Percentiles rank a stretch among this genome's conserved stretches.
Conservation (phyloP, 2,797 vertebrate species). For the Sternotherus odoratus region DNA sequence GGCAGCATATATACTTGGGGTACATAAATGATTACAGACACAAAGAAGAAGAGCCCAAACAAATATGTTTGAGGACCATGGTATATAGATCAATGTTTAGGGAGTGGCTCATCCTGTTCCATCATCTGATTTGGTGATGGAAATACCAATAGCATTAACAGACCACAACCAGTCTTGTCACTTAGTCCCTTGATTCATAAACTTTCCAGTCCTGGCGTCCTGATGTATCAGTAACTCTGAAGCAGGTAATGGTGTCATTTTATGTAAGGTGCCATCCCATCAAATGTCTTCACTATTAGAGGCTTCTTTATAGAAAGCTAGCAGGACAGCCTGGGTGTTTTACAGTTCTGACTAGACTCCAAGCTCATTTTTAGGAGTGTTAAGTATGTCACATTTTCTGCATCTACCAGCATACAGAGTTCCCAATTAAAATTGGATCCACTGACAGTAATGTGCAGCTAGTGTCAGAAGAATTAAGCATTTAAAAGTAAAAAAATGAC, state of each 20-base stretch:
- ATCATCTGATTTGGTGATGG: neutral
- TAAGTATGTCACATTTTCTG: neutral
- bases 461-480: constrained; percentile 35
- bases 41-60: no score
- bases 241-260: neutral
- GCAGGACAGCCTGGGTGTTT: neutral
- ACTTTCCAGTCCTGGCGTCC: neutral
- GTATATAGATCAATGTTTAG: neutral
- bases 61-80: no score
- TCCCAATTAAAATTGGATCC: constrained; percentile 60
- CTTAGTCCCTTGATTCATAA: neutral
- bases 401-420: constrained; percentile 19
- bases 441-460: constrained; percentile 55
- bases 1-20: no score
- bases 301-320: neutral
- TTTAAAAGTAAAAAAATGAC: neutral
- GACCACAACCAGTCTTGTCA: neutral
- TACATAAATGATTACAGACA: no score
- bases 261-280: neutral
- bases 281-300: neutral
- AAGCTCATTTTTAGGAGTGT: constrained; percentile 23
- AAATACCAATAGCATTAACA: neutral
- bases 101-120: neutral
- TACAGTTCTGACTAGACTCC: neutral
- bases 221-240: neutral